phyloP scores from a whole-genome alignment of 2,888 invertebrate genomes.

The Pterostichus niger region DNA sequence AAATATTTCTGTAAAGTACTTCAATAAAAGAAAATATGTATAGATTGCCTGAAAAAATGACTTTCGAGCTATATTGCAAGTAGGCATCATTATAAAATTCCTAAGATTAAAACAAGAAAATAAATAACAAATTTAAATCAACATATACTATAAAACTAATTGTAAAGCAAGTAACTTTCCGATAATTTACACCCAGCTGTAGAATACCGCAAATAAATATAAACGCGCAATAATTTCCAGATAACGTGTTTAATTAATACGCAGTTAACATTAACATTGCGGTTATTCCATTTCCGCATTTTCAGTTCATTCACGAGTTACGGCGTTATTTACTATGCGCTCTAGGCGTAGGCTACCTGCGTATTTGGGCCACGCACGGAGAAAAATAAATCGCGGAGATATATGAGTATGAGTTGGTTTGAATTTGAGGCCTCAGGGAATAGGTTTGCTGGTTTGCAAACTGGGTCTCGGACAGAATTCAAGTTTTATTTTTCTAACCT shows the following conservation, averaged over 20 bases:
- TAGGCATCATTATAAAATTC: constrained; percentile 3
- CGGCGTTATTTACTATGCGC: constrained; percentile 11
- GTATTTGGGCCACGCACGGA: constrained; percentile 32
- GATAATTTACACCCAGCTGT: constrained; percentile 2
- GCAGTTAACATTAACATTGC: neutral
- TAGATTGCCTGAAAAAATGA: neutral
- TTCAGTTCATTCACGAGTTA: constrained; percentile 8
- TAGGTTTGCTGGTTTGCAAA: constrained; percentile 30
- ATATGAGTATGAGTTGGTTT: constrained; percentile 17
- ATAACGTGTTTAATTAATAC: neutral
- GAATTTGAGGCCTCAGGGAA: constrained; percentile 11
- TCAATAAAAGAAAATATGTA: too few species aligned
- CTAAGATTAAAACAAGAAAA: neutral
- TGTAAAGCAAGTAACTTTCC: neutral
- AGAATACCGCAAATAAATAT: neutral
- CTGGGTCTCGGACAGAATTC: constrained; percentile 42
- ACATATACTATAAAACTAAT: neutral
- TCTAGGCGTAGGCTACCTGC: constrained; percentile 14
- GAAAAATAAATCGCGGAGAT: constrained; percentile 24
- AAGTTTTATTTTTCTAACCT: neutral
- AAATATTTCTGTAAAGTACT: too few species aligned
- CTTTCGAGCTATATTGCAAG: neutral
- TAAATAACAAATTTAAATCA: constrained; percentile 7
- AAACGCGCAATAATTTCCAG: constrained; percentile 1
- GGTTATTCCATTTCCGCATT: constrained; percentile 22